Evolutionary conservation across 2,797 vertebrate genomes (phyloP).

Genomic region (Squalus acanthias): DNA sequence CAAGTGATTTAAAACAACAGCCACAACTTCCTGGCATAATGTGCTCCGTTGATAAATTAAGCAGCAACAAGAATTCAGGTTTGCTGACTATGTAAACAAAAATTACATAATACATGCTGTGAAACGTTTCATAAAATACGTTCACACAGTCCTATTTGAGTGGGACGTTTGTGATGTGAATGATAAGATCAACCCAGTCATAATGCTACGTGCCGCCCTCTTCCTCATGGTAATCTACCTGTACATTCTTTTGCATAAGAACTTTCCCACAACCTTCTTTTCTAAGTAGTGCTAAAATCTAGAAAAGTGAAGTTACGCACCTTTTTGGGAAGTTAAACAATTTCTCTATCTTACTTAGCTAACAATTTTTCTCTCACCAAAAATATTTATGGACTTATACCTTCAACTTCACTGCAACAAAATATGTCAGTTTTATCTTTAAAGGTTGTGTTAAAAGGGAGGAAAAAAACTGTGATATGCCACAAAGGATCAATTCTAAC

Average conservation of each 20-base stretch:
- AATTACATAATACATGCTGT: not conserved
- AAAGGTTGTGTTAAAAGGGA: not conserved
- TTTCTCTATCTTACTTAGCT: not conserved
- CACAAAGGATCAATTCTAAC: constrained; percentile 2
- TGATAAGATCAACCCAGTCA: not conserved
- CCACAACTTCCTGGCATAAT: not conserved
- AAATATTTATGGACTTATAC: not conserved
- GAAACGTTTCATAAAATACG: not conserved
- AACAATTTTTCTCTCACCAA: not conserved
- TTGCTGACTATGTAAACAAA: not conserved
- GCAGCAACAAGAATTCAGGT: not conserved
- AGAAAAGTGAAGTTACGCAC: not conserved
- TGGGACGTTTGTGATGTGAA: constrained; percentile 2
- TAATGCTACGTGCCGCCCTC: too few relatives aligned
- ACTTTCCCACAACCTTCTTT: not conserved
- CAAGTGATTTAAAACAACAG: not conserved
- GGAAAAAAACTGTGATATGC: not conserved
- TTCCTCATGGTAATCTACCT: not conserved
- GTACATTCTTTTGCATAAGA: not conserved
- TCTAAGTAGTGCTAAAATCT: not conserved
- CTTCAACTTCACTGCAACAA: not conserved
- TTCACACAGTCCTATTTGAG: not conserved
- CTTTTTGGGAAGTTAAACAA: not conserved
- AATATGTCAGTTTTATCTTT: not conserved
- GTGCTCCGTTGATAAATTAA: not conserved